Percentiles rank a stretch among this genome's conserved stretches.
Evolutionary conservation across 2,888 invertebrate genomes (phyloP).

Genomic region (Andricus quercusramuli): DNA sequence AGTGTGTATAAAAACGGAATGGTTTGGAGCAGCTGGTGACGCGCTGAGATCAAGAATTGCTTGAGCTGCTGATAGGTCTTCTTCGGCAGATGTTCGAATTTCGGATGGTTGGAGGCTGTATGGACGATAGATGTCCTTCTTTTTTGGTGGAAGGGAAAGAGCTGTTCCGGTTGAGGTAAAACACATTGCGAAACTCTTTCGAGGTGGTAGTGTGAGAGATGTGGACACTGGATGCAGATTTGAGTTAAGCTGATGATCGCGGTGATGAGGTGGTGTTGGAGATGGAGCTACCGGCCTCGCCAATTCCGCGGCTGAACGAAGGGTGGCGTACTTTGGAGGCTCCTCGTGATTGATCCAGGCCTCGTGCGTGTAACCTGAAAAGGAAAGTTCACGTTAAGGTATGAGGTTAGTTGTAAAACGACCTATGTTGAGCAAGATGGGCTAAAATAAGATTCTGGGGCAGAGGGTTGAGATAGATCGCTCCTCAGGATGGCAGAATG

Average conservation of each 20-base stretch:
- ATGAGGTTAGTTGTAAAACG: conserved; percentile 23
- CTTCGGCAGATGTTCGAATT: conserved; percentile 85
- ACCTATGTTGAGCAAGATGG: conserved; percentile 24
- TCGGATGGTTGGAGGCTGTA: conserved; percentile 83
- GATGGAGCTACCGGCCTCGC: conserved; percentile 68
- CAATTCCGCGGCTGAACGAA: conserved; percentile 80
- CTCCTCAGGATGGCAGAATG: conserved; percentile 5
- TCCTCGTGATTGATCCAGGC: conserved; percentile 77
- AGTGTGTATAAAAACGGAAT: conserved; percentile 75
- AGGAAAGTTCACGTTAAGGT: conserved; percentile 39
- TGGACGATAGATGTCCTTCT: conserved; percentile 94
- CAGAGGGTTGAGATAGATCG: conserved; percentile 21
- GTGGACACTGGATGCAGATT: conserved; percentile 57
- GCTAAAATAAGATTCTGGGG: conserved; percentile 36
- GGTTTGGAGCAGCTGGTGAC: conserved; percentile 83
- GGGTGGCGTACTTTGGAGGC: conserved; percentile 81
- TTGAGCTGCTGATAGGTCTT: conserved; percentile 92
- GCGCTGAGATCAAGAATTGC: conserved; percentile 94
- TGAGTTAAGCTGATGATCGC: conserved; percentile 61
- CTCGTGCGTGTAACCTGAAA: conserved; percentile 75
- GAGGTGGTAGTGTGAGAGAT: conserved; percentile 65
- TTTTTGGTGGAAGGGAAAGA: conserved; percentile 91
- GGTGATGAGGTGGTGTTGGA: conserved; percentile 60
- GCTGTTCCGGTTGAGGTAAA: conserved; percentile 92
- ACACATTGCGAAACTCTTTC: conserved; percentile 89